phyloP scores from a whole-genome alignment of 2,113 vertebrate genomes.

The Colaptes auratus region DNA sequence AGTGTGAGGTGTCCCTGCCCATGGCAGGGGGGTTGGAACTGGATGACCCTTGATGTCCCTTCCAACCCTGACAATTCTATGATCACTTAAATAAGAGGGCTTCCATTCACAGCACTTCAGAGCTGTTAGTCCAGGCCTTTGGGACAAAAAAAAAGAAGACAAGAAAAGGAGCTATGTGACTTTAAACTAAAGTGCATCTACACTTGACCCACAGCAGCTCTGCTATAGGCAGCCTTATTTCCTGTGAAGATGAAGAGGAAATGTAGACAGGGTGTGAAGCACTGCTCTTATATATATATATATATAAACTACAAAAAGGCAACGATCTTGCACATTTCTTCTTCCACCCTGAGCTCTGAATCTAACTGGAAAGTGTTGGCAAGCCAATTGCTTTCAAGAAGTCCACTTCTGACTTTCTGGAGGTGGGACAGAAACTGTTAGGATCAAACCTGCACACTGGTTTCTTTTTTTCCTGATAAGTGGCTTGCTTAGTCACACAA shows the following conservation, averaged over 20 bases:
- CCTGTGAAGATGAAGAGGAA: slow-evolving; percentile 65
- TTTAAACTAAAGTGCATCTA: slow-evolving; percentile 7
- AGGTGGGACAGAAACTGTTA: slow-evolving; percentile 63
- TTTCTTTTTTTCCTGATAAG: slow-evolving; percentile 31
- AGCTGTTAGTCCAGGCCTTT: neutral
- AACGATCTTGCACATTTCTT: neutral
- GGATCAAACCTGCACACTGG: slow-evolving; percentile 30
- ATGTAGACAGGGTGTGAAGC: slow-evolving; percentile 28
- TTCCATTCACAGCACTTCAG: neutral
- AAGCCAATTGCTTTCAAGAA: neutral
- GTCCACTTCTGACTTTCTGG: slow-evolving; percentile 6
- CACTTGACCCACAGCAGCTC: neutral
- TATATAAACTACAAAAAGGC: neutral
- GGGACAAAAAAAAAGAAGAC: neutral
- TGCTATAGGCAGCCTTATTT: slow-evolving; percentile 33
- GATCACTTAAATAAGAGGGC: neutral
- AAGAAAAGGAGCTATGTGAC: neutral
- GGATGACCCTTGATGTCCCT: too few relatives aligned
- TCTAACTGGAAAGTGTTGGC: slow-evolving; percentile 28
- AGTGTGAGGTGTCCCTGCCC: too few relatives aligned
- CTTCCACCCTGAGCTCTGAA: slow-evolving; percentile 15
- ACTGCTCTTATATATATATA: neutral
- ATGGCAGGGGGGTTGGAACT: too few relatives aligned
- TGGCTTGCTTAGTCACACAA: slow-evolving; percentile 41
- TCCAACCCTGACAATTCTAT: too few relatives aligned